These are phyloP conservation scores for Callopanchax toddi DNA, from an alignment of 2,113 vertebrate genomes.

Conservation along the genomic window DNA sequence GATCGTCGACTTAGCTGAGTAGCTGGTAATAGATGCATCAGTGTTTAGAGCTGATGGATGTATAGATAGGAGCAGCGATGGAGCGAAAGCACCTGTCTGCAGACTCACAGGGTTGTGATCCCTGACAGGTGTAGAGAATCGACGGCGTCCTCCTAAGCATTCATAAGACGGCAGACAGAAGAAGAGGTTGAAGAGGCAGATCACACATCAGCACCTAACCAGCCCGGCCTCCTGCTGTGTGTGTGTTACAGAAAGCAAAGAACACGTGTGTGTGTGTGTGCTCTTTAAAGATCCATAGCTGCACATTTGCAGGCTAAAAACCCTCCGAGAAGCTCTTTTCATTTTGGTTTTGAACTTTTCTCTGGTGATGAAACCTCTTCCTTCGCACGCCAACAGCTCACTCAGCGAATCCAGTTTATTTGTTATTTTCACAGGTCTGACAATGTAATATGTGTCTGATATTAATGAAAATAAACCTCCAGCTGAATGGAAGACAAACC, in stretches of 20 bases:
- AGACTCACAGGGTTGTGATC: slow-evolving; percentile 36
- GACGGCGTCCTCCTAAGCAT: slow-evolving; percentile 23
- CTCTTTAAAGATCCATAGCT: slow-evolving; percentile 20
- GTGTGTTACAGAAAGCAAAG: slow-evolving; percentile 1
- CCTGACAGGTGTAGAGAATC: slow-evolving; percentile 64
- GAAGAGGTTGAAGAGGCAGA: slow-evolving; percentile 27
- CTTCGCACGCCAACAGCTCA: slow-evolving; percentile 26
- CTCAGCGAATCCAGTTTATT: slow-evolving; percentile 34
- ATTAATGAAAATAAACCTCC: slow-evolving; percentile 56
- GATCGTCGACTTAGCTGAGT: slow-evolving; percentile 49
- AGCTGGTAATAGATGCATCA: slow-evolving; percentile 28
- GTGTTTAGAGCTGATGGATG: slow-evolving; percentile 29
- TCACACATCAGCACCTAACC: slow-evolving; percentile 48
- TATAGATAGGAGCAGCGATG: slow-evolving; percentile 37
- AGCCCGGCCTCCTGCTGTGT: slow-evolving; percentile 27
- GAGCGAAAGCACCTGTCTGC: slow-evolving; percentile 49
- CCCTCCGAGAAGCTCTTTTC: slow-evolving; percentile 19
- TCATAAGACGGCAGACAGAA: slow-evolving; percentile 26
- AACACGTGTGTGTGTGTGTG: slow-evolving; percentile 5
- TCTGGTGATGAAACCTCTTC: slow-evolving; percentile 18
- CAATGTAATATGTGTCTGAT: slow-evolving; percentile 42
- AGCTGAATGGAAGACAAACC: slow-evolving; percentile 18
- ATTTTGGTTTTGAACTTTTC: slow-evolving; percentile 14
- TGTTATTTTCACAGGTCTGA: slow-evolving; percentile 49
- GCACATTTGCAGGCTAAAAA: slow-evolving; percentile 16